Evolutionary conservation across 2,113 vertebrate genomes (phyloP), one percentile per base, ranked within the genome.

Genomic region (Aegithalos caudatus): DNA sequence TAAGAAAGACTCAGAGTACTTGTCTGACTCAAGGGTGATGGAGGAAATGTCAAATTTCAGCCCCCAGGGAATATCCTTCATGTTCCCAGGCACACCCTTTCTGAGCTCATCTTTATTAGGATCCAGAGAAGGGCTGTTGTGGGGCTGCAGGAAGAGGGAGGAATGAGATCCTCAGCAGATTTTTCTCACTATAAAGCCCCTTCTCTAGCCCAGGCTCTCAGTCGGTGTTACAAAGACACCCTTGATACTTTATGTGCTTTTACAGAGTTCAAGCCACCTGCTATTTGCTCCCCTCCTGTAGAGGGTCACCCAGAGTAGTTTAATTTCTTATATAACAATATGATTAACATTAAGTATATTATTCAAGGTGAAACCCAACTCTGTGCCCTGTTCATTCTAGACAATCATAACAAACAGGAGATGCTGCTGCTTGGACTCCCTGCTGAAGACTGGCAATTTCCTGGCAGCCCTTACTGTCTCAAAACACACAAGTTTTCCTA

Each of bases 1-100:
- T 27, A 24, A 79, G 40, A 84, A 57, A 50, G 44, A 16, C 47
- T 51, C 15, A 37, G 10, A 72, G 71, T 82, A 98, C 97, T 97
- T 98, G 70, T 98, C 95, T 28, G 85, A 92, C 33, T 97, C 94
- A 25, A 94, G 74, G 19, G 80, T 81, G 40, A 64, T 64, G 5
- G 65, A 95, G 2, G 91, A 92, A 90, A 97, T 82, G 73, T 94
- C 92, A 33, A 54, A 86, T 66, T 94, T 97, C 72, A 88, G 8
- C 4, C 88, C 71, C 51, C 88, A 58, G 0, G 76, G 84, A 81
- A 92, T 71, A 38, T 79, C 65, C 70, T 97, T 97, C 73, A 60
- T 84, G 89, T 91, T 95, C 9, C 83, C 88, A 10, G 20, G 48
- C 21, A 90, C 91, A 58, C 70, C 89, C 62, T 45, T 48, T 70